Evolutionary conservation across 2,797 vertebrate species (phyloP), one percentile per base, ranked within the genome.

Genomic region (Momotus momota): DNA sequence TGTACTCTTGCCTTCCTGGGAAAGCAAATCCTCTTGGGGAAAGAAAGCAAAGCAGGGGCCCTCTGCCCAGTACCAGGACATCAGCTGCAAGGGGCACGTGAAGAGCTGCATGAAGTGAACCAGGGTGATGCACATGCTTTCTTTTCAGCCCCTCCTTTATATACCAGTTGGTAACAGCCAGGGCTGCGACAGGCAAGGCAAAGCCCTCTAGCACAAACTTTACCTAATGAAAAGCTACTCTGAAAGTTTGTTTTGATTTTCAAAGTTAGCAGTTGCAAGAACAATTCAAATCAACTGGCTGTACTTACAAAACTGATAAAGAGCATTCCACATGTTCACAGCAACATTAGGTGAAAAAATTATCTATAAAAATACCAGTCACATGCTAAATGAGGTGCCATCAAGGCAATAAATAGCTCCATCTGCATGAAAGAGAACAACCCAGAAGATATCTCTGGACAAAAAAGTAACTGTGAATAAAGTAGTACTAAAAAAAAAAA

Each of bases 331-430:
- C 90, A 93, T 88, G 93, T 95, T 94, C 94, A 95, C 94, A 90
- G 90, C 88, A 82, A 57, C 92, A 93, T 94, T 94, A 95, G 94
- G 96, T 94, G 91, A 77, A 95, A 93, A 92, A 92, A 96, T 94
- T 87, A 85, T 90, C 94, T 93, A 95, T 94, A 94, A 96, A 96
- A 96, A 96, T 95, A 95, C 95, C 94, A 94, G 92, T 74, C 94
- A 80, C 94, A 82, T 95, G 88, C 83, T 94, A 92, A 95, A 96
- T 93, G 96, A 96, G 88, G 95, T 96, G 95, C 96, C 94, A 96
- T 95, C 96, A 90, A 91, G 90, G 91, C 93, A 95, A 96, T 94
- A 96, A 97, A 96, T 74, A 95, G 88, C 91, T 96, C 91, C 94
- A 94, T 95, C 94, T 96, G 96, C 64, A 96, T 40, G 78, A 96